A percentile compares a stretch with the other conserved stretches of the same genome.
These are phyloP conservation scores for Notechis scutatus DNA, from an alignment of 2,113 vertebrate species.

Conservation along the genomic window DNA sequence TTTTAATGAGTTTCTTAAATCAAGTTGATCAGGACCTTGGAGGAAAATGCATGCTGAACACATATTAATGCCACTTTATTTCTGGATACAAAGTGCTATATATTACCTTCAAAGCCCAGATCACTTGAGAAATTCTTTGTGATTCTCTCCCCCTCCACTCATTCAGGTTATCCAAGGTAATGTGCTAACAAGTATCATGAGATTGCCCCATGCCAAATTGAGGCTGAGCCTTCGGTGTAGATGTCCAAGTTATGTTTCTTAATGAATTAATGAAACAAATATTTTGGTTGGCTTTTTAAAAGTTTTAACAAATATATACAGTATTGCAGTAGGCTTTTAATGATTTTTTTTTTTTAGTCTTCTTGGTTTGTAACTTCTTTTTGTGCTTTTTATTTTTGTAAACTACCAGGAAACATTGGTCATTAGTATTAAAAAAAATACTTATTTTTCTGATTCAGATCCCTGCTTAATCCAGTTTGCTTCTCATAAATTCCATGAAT, in stretches of 20 bases:
- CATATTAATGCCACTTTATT: not conserved
- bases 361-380: not conserved
- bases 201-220: not conserved
- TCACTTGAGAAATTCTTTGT: not conserved
- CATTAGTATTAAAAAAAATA: not conserved
- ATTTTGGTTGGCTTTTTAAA: not conserved
- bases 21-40: not conserved
- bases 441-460: not conserved
- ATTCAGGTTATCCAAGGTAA: not conserved
- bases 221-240: not conserved
- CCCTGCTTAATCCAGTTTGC: not conserved
- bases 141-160: not conserved
- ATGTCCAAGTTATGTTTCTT: not conserved
- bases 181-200: not conserved
- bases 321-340: not conserved
- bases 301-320: not conserved
- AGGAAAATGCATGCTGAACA: not conserved
- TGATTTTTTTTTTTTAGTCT: not conserved
- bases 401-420: not conserved
- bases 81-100: not conserved
- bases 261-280: not conserved
- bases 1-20: not conserved
- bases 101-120: not conserved
- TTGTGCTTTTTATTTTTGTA: not conserved
- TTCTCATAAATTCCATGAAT: not conserved